Conservation (phyloP, 2,113 vertebrate genomes). For the Brachyhypopomus occidentalis region DNA sequence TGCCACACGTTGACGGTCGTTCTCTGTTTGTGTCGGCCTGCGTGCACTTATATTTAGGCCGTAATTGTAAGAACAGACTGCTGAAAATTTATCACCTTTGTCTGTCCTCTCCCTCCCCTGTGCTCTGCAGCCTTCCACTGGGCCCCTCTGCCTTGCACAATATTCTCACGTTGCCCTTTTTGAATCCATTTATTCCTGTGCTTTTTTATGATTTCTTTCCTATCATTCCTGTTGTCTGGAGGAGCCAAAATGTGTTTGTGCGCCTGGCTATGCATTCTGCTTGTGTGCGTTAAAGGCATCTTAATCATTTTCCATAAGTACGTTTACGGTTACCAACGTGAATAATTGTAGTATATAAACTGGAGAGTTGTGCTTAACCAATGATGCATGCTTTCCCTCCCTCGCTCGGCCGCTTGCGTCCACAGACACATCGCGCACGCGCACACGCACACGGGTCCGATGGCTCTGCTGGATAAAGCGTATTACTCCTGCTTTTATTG, state of each 20-base stretch:
- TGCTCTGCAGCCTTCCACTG: neutral
- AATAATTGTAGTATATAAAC: neutral
- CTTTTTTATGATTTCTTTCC: neutral
- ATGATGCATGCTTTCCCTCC: neutral
- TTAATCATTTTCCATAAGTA: too few species aligned
- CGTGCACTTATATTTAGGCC: conserved; percentile 30
- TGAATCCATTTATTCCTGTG: conserved; percentile 7
- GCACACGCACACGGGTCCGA: neutral
- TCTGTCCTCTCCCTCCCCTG: neutral
- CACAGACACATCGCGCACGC: neutral
- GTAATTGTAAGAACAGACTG: conserved; percentile 23
- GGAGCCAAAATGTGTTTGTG: neutral
- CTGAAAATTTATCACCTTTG: conserved; percentile 28
- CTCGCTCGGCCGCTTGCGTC: neutral
- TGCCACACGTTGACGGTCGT: neutral
- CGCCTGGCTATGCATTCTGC: neutral
- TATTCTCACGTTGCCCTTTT: conserved; percentile 5
- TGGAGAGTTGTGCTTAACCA: neutral
- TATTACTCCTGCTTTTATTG: conserved; percentile 69
- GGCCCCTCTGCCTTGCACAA: neutral
- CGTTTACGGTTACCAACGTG: too few species aligned
- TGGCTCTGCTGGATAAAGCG: conserved; percentile 62
- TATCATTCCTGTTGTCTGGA: neutral
- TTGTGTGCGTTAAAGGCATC: too few species aligned
- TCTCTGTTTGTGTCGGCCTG: neutral